Evolutionary conservation across 2,113 vertebrate genomes (phyloP).

Genomic region (Oophaga pumilio): DNA sequence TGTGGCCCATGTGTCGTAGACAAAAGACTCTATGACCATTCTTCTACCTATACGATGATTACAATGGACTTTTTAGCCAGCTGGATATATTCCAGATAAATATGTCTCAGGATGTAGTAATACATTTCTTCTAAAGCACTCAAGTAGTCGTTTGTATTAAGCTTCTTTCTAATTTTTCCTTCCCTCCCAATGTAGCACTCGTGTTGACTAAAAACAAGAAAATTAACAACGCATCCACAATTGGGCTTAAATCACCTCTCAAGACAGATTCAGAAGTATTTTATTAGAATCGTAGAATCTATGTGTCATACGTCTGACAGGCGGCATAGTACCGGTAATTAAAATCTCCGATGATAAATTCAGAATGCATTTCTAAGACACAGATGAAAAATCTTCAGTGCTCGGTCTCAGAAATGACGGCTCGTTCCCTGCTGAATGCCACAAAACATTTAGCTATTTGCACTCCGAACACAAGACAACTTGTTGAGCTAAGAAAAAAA

Average conservation of each 20-base stretch:
- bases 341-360: slow-evolving; percentile 44
- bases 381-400: slow-evolving; percentile 21
- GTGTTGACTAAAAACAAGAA: not conserved
- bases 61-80: not conserved
- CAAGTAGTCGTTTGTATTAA: not conserved
- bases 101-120: not conserved
- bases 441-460: slow-evolving; percentile 27
- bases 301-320: slow-evolving; percentile 38
- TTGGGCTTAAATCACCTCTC: slow-evolving; percentile 19
- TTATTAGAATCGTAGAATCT: slow-evolving; percentile 35
- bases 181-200: not conserved
- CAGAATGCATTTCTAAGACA: not conserved
- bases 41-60: not conserved
- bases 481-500: not conserved
- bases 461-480: not conserved
- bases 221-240: slow-evolving; percentile 13
- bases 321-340: slow-evolving; percentile 37
- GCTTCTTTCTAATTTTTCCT: slow-evolving; percentile 5
- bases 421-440: slow-evolving; percentile 3
- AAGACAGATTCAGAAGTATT: slow-evolving; percentile 30
- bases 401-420: slow-evolving; percentile 1
- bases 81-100: not conserved
- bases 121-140: not conserved
- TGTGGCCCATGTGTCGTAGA: too few relatives aligned
- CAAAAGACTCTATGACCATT: not conserved